phyloP scores from a whole-genome alignment of 2,113 vertebrate species.

The Sceloporus undulatus region DNA sequence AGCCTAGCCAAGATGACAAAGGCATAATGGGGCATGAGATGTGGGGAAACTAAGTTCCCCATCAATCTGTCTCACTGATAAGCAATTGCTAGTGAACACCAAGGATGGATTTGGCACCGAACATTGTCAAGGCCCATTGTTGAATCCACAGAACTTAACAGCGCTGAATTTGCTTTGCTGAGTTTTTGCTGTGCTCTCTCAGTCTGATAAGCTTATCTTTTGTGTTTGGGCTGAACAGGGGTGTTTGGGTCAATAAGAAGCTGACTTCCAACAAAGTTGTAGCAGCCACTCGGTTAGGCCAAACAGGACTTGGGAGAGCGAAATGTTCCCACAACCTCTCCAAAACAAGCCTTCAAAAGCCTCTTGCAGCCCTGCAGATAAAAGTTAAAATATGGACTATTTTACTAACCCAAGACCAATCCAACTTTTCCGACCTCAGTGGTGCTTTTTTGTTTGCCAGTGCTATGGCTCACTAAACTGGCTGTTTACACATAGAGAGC shows the following conservation, averaged over 20 bases:
- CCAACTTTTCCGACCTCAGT: background rate
- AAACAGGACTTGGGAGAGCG: background rate
- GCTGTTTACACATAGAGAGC: background rate
- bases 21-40: background rate
- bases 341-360: background rate
- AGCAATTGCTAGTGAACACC: background rate
- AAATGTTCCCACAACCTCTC: fast-evolving
- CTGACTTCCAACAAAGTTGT: background rate
- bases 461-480: background rate
- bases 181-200: background rate
- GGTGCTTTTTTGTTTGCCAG: background rate
- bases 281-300: background rate
- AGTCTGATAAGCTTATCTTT: constrained; percentile 39
- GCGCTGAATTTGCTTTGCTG: constrained; percentile 9
- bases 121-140: background rate
- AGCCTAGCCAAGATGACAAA: constrained; percentile 26
- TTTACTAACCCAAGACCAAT: background rate
- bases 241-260: constrained; percentile 11
- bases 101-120: constrained; percentile 32
- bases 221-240: constrained; percentile 6
- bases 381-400: background rate
- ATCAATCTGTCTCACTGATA: constrained; percentile 28
- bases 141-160: constrained; percentile 4
- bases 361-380: constrained; percentile 18
- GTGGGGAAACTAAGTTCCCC: fast-evolving